Evolutionary conservation across 2,888 invertebrate genomes (phyloP).

Genomic region (Zhengitettix transpicula): DNA sequence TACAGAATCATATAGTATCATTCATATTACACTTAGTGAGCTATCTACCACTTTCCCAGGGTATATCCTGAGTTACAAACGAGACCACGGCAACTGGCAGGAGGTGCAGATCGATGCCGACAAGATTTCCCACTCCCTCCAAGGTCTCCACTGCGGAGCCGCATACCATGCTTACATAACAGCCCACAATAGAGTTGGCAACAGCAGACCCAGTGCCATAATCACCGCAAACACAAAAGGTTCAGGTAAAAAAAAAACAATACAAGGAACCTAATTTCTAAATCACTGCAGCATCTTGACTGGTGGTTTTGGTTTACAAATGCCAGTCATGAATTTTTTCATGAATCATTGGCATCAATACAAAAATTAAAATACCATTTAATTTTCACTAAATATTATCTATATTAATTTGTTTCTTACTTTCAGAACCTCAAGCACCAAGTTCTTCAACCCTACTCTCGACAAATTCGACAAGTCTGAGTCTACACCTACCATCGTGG

Average conservation of each 20-base stretch:
- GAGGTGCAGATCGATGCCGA: slow-evolving; percentile 9
- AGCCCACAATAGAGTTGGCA: slow-evolving; percentile 7
- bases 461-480: slow-evolving; percentile 64
- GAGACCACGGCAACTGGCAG: slow-evolving; percentile 11
- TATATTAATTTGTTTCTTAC: background rate
- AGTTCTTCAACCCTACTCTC: slow-evolving; percentile 55
- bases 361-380: no score
- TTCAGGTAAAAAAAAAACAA: slow-evolving; percentile 5
- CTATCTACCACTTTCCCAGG: slow-evolving; percentile 1
- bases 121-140: background rate
- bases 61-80: slow-evolving; percentile 9
- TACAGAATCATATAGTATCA: no score
- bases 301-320: no score
- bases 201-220: slow-evolving; percentile 4
- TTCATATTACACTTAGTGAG: no score
- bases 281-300: no score
- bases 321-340: no score
- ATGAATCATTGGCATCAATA: no score
- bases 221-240: slow-evolving; percentile 7
- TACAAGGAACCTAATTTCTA: no score
- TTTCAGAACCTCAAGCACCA: slow-evolving; percentile 47
- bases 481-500: slow-evolving; percentile 67
- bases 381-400: no score
- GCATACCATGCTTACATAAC: slow-evolving; percentile 6
- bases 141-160: slow-evolving; percentile 4